Conservation (phyloP, 2,113 vertebrate species). For the Lamprologus callipterus region DNA sequence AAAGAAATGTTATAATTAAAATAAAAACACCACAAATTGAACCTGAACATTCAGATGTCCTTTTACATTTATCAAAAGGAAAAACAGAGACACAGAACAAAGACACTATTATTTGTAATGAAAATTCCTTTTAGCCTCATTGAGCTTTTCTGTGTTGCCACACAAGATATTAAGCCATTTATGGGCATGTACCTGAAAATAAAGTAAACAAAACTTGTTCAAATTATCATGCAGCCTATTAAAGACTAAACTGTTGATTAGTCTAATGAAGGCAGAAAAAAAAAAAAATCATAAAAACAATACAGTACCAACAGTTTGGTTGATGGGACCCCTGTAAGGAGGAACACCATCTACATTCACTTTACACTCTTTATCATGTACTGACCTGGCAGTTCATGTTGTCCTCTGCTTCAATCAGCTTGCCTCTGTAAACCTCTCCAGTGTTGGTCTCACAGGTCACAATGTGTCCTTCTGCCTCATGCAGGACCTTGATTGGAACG, state of each 20-base stretch:
- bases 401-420: constrained; percentile 95
- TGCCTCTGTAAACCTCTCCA: constrained; percentile 93
- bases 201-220: not conserved
- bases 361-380: not conserved
- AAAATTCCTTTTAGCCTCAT: not conserved
- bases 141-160: not conserved
- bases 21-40: not conserved
- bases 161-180: not conserved
- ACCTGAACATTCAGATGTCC: not conserved
- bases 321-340: not conserved
- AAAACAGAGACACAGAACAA: not conserved
- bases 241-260: not conserved
- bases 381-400: constrained; percentile 99
- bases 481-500: constrained; percentile 96
- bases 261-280: not conserved
- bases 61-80: not conserved
- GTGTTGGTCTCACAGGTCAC: constrained; percentile 97
- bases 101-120: not conserved
- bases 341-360: not conserved
- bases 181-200: not conserved
- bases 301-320: not conserved
- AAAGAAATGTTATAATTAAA: not conserved
- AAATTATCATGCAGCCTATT: not conserved
- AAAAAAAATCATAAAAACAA: not conserved
- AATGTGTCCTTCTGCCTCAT: constrained; percentile 96